Percentiles rank a stretch among this genome's conserved stretches.
Evolutionary conservation across 2,888 invertebrate genomes (phyloP).

Genomic region (Volucella inflata): DNA sequence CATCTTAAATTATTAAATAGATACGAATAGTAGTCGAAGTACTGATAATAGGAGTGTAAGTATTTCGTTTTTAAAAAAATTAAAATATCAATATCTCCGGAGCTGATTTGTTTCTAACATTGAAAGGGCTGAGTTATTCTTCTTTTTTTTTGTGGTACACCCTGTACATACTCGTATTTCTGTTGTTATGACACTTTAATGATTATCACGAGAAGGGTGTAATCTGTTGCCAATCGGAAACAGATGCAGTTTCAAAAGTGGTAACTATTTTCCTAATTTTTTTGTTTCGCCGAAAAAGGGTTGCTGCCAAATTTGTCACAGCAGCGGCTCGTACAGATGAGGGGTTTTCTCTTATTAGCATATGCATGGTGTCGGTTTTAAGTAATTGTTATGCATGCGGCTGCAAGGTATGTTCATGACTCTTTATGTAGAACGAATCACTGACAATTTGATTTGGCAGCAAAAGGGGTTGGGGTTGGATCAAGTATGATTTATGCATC

Average conservation of each 20-base stretch:
- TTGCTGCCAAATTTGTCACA: neutral
- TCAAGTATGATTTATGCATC: too few relatives aligned
- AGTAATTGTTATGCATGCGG: too few relatives aligned
- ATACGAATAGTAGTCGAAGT: constrained; percentile 25
- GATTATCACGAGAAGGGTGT: constrained; percentile 21
- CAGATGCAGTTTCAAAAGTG: constrained; percentile 26
- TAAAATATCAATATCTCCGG: too few relatives aligned
- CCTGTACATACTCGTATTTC: constrained; percentile 1
- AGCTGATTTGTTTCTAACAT: neutral
- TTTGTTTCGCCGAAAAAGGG: constrained; percentile 8
- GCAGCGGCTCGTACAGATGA: neutral
- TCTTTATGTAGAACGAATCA: too few relatives aligned
- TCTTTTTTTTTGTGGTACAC: neutral
- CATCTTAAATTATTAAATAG: constrained; percentile 64
- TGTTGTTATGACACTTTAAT: constrained; percentile 41
- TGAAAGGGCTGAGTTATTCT: constrained; percentile 4
- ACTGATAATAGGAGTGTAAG: neutral
- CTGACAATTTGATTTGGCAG: too few relatives aligned
- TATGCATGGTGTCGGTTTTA: neutral
- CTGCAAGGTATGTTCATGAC: too few relatives aligned
- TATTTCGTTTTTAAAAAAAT: too few relatives aligned
- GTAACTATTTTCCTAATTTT: constrained; percentile 1
- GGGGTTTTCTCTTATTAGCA: neutral
- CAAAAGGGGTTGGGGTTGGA: too few relatives aligned
- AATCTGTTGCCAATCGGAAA: constrained; percentile 47